Evolutionary conservation across 2,888 invertebrate genomes (phyloP).

Genomic region (Nymphalis polychloros): DNA sequence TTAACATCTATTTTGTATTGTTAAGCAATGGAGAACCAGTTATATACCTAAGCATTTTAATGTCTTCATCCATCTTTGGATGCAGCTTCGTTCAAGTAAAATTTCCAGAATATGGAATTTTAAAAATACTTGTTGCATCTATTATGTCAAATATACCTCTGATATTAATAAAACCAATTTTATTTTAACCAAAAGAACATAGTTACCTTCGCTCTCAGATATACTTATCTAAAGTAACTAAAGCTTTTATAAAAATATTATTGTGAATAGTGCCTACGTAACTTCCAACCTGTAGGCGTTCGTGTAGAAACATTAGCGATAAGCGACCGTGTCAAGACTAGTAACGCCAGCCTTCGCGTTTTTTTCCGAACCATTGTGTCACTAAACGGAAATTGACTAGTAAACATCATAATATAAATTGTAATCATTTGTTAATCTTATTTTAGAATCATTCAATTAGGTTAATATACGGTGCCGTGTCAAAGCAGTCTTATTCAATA

Average conservation of each 20-base stretch:
- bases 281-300: neutral
- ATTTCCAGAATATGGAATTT: neutral
- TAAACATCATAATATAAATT: slow-evolving; percentile 16
- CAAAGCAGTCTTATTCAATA: no score
- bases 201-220: neutral
- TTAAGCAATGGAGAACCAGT: no score
- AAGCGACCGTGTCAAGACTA: slow-evolving; percentile 13
- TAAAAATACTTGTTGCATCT: neutral
- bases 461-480: no score
- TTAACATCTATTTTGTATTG: no score
- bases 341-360: slow-evolving; percentile 4
- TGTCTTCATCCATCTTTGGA: no score
- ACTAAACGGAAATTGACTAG: slow-evolving; percentile 14
- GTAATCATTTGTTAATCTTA: neutral
- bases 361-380: slow-evolving; percentile 16
- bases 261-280: slow-evolving; percentile 2
- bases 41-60: no score
- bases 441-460: neutral
- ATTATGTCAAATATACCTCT: neutral
- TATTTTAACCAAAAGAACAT: no score
- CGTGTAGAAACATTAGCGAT: slow-evolving; percentile 12
- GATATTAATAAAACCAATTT: neutral
- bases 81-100: no score
- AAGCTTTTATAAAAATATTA: slow-evolving; percentile 2
- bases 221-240: neutral